Evolutionary conservation across 2,113 vertebrate genomes (phyloP).

Genomic region (Etheostoma spectabile): DNA sequence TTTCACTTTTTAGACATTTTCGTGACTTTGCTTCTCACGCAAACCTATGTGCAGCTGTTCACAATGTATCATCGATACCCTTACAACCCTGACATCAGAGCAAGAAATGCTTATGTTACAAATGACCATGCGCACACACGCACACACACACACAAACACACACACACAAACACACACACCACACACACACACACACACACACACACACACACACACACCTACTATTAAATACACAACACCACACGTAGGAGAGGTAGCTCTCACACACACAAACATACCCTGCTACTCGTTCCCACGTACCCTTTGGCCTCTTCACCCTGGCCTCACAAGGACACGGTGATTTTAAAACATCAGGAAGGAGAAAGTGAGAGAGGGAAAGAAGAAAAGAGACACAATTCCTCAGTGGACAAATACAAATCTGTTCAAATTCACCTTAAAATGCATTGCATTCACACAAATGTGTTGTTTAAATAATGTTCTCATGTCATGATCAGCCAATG

Average conservation of each 20-base stretch:
- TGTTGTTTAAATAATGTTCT: neutral
- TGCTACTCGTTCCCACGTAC: slow-evolving; percentile 62
- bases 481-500: neutral
- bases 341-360: slow-evolving; percentile 62
- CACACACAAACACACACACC: slow-evolving; percentile 22
- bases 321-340: slow-evolving; percentile 68
- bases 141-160: slow-evolving; percentile 37
- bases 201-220: slow-evolving; percentile 34
- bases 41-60: slow-evolving; percentile 81
- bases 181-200: slow-evolving; percentile 30
- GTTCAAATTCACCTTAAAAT: neutral
- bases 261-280: slow-evolving; percentile 53
- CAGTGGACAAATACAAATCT: slow-evolving; percentile 3
- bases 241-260: slow-evolving; percentile 30
- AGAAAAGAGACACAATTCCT: slow-evolving; percentile 3
- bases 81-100: slow-evolving; percentile 72
- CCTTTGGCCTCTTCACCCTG: slow-evolving; percentile 67
- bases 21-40: slow-evolving; percentile 77
- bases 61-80: slow-evolving; percentile 81
- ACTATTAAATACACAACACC: slow-evolving; percentile 40
- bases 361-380: slow-evolving; percentile 30
- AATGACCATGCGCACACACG: slow-evolving; percentile 23
- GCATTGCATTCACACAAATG: neutral
- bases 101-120: slow-evolving; percentile 61
- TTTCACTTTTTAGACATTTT: slow-evolving; percentile 64